Base-by-base conservation (phyloP, 2,797 vertebrate species). In the Phyllotis vaccarum region DNA sequence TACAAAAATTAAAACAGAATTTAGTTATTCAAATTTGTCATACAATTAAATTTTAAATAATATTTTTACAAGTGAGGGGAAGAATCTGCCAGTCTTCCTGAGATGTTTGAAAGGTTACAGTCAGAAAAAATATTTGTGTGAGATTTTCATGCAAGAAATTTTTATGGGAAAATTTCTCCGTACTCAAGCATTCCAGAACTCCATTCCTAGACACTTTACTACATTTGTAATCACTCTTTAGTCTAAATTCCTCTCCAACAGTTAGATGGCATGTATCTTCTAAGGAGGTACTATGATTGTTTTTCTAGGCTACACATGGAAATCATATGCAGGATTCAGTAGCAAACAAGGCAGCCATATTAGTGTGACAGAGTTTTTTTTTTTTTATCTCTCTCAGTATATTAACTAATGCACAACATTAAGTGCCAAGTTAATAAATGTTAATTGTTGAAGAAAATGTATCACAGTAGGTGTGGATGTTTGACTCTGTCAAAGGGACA, bases 291-390 rank as follows among this genome's bases (percentile, higher is more conserved):
- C 82, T 21, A 79, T 16, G 97, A 97, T 97, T 97, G 31, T 97
- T 98, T 94, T 98, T 97, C 78, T 75, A 95, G 97, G 91, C 86
- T 85, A 95, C 78, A 97, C 86, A 79, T 97, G 97, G 83, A 97
- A 98, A 93, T 98, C 98, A 98, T 74, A 89, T 89, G 80, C 62
- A 83, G 52, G 62, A 19, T 95, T 89, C 78, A 83, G 40, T 4
- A 86, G 80, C 75, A 2, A 90, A 74, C 52, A 19, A 11, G 89
- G 91, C 86, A 97, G 96, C 6, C 16, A 86, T 86, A 92, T 94
- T 14, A 93, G 90, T 96, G 97, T 82, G 91, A 89, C 66, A 54
- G 4, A 89, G 94, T 37, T 74, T 91, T 49, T 43, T 37, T 74
- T 91, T 49, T 43, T 70, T 79, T 97, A 91, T 95, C 89, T 98